Evolutionary conservation across 2,797 vertebrate species (phyloP), one percentile per base, ranked within the genome.

Genomic region (Rhodeus uyekii): DNA sequence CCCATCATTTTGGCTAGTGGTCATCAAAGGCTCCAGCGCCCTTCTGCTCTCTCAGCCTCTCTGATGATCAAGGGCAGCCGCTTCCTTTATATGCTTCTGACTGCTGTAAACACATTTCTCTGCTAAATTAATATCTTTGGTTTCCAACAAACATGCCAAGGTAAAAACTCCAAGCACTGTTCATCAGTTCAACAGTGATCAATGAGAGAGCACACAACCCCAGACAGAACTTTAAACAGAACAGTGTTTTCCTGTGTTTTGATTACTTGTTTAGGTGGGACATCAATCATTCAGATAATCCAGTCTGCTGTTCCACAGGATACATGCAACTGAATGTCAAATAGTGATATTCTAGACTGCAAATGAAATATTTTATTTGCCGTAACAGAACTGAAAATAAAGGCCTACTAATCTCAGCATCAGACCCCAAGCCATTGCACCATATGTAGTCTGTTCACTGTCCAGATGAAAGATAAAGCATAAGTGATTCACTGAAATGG

Each of bases 1-100:
- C 8, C 34, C 39, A 38, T 50, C 19, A 78, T 78, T 80, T 86
- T 83, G 80, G 44, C 39, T 29, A 32, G 38, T 80, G 68, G 82
- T 78, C 87, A 90, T 92, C 91, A 93, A 93, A 92, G 89, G 86
- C 58, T 87, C 86, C 19, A 89, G 83, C 77, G 85, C 90, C 91
- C 88, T 88, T 89, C 85, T 82, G 83, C 78, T 87, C 90, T 90
- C 90, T 44, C 36, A 86, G 82, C 88, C 90, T 86, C 83, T 42
- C 44, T 24, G 55, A 89, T 86, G 88, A 93, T 93, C 92, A 93
- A 93, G 92, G 91, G 72, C 79, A 78, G 71, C 80, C 84, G 87
- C 84, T 88, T 73, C 44, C 42, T 83, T 58, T 27, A 24, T 38
- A 22, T 69, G 73, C 74, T 39, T 80, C 38, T 61, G 27, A 65